phyloP scores from a whole-genome alignment of 2,888 invertebrate species.

The Lymantria dispar region DNA sequence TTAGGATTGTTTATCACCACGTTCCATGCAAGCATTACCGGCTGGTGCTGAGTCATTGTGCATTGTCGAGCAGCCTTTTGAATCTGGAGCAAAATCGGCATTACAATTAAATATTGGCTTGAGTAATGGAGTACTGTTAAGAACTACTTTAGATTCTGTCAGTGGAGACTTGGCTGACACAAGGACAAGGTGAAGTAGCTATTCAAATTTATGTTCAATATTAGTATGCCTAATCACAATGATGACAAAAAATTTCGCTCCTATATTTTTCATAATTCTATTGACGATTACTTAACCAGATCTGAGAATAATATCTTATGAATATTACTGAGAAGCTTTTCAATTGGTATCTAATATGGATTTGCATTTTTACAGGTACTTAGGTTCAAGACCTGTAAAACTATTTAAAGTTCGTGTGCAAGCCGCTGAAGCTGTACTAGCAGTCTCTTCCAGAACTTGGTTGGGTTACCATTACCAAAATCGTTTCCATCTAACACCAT shows the following conservation, averaged over 20 bases:
- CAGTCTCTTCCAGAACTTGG: conserved; percentile 99
- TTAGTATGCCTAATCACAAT: conserved; percentile 38
- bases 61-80: conserved; percentile 92
- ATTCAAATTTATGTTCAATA: neutral
- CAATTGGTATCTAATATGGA: neutral
- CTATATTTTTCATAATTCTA: conserved; percentile 84
- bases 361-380: conserved; percentile 79
- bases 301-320: conserved; percentile 49
- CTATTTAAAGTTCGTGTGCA: conserved; percentile 98
- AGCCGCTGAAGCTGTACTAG: conserved; percentile 97
- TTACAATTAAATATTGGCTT: conserved; percentile 98
- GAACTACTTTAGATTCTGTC: conserved; percentile 97
- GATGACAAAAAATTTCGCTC: conserved; percentile 73
- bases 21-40: conserved; percentile 98
- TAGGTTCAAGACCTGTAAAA: conserved; percentile 97
- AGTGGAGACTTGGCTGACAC: conserved; percentile 99
- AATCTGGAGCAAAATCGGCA: conserved; percentile 86
- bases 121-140: conserved; percentile 96
- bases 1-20: conserved; percentile 95
- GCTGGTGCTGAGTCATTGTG: conserved; percentile 98
- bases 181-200: conserved; percentile 86
- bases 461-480: conserved; percentile 99
- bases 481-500: conserved; percentile 95
- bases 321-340: neutral
- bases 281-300: conserved; percentile 80